A percentile compares a stretch with the other conserved stretches of the same genome.
Conservation (phyloP, 2,113 vertebrate species). For the Gallinago jamesoni region DNA sequence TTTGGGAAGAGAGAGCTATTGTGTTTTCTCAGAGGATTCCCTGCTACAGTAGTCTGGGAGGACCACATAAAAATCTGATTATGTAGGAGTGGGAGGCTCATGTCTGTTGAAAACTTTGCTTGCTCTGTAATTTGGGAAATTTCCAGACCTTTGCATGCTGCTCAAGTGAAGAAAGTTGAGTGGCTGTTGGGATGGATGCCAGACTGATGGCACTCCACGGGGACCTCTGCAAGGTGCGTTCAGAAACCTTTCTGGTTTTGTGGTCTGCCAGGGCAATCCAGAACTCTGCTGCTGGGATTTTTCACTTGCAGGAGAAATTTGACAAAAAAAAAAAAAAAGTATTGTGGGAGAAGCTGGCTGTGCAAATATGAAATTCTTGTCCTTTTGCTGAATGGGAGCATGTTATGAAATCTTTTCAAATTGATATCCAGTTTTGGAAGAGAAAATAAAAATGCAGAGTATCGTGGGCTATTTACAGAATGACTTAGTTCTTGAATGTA, state of each 20-base stretch:
- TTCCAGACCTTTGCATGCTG: background rate
- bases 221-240: background rate
- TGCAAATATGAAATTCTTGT: background rate
- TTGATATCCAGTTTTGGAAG: rapidly evolving
- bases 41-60: background rate
- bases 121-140: background rate
- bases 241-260: background rate
- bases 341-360: background rate
- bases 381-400: background rate
- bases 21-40: background rate
- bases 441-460: background rate
- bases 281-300: background rate
- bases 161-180: background rate
- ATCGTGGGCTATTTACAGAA: background rate
- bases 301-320: background rate
- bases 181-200: background rate
- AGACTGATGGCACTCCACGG: background rate
- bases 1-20: background rate
- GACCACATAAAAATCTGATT: background rate
- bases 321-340: background rate
- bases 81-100: rapidly evolving
- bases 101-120: background rate
- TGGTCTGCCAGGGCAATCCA: background rate
- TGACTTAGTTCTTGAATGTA: background rate
- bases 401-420: background rate